These are phyloP conservation scores for Actinernus sp. DNA, from an alignment of 92 coral and sea anemone genomes.

Conservation along the genomic window DNA sequence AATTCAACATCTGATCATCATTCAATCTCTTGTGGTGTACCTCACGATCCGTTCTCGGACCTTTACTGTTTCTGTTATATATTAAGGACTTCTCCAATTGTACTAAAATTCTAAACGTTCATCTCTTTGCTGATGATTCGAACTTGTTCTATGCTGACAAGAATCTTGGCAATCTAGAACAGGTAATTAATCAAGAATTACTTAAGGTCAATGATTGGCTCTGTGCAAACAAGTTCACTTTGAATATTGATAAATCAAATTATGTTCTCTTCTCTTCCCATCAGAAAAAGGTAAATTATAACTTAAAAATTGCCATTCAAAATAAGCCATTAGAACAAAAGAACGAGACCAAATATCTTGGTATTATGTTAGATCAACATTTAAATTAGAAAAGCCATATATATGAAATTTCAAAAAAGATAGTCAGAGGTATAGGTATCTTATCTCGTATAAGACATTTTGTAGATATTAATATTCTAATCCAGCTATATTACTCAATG, in stretches of 20 bases:
- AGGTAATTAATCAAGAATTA: constrained; percentile 14
- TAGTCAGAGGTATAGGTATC: constrained; percentile 40
- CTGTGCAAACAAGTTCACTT: constrained; percentile 28
- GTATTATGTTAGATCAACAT: constrained; percentile 19
- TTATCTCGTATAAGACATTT: constrained; percentile 21
- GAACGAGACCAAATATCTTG: constrained; percentile 33
- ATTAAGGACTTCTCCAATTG: constrained; percentile 38
- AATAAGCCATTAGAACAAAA: constrained; percentile 12
- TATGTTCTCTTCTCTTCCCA: too few relatives aligned
- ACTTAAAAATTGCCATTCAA: constrained; percentile 7
- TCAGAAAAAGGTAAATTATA: constrained; percentile 31
- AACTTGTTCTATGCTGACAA: constrained; percentile 31
- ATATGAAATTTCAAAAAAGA: constrained; percentile 21
- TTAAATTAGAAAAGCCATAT: constrained; percentile 37
- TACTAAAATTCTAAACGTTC: constrained; percentile 14
- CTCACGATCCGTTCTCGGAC: constrained; percentile 46
- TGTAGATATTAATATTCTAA: constrained; percentile 6
- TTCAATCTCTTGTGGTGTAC: constrained; percentile 21
- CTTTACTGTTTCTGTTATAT: constrained; percentile 24
- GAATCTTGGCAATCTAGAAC: constrained; percentile 13
- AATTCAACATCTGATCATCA: constrained; percentile 6
- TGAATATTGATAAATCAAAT: constrained; percentile 5
- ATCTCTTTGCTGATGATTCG: constrained; percentile 59
- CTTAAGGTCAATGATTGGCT: constrained; percentile 17
- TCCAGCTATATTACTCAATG: constrained; percentile 36